Evolutionary conservation across 2,797 vertebrate genomes (phyloP), one percentile per base, ranked within the genome.

Genomic region (Diplodus sargus): DNA sequence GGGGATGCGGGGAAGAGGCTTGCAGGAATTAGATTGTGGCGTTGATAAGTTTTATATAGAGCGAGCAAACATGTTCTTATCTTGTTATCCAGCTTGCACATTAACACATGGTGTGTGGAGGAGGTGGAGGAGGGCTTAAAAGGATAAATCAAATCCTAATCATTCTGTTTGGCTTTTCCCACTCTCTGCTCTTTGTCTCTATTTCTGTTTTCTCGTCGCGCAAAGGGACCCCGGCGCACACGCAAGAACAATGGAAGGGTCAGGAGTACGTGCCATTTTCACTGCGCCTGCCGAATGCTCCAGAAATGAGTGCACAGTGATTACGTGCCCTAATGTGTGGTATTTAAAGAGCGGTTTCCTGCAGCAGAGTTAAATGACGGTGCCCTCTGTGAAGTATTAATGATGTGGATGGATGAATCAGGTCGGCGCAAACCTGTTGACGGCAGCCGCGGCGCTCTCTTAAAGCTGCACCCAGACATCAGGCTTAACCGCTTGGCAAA

Each of bases 41-140:
- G 69, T 84, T 84, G 93, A 95, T 94, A 94, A 93, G 92, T 92
- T 89, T 90, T 85, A 90, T 93, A 92, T 87, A 92, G 90, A 90
- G 84, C 90, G 52, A 86, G 93, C 93, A 94, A 94, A 95, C 94
- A 94, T 91, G 91, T 89, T 93, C 92, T 93, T 94, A 94, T 94
- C 93, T 94, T 93, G 91, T 94, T 92, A 94, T 94, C 92, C 90
- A 90, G 91, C 92, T 87, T 87, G 87, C 92, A 93, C 92, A 93
- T 94, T 94, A 92, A 93, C 92, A 87, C 90, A 81, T 85, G 88
- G 87, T 77, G 79, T 85, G 87, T 84, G 81, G 90, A 85, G 87
- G 88, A 86, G 85, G 78, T 88, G 85, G 79, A 71, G 79, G 86
- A 90, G 67, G 77, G 76, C 87, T 90, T 89, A 84, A 91, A 89